Evolutionary conservation across 2,888 invertebrate species (phyloP), one percentile per base, ranked within the genome.

Genomic region (Synergus umbraculus): DNA sequence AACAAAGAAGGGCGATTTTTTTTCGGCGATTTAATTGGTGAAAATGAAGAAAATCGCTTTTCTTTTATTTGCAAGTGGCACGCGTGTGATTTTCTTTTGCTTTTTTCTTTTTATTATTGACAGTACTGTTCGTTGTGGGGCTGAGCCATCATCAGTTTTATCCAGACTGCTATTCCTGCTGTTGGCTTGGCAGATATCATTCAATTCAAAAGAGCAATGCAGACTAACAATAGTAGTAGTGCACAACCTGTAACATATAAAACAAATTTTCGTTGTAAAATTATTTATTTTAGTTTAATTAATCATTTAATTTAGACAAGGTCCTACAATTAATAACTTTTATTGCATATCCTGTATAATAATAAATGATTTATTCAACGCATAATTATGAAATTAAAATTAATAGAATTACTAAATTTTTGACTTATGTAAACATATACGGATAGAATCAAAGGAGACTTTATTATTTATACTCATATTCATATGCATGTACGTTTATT

Each of bases 51-150:
- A 73, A 73, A 73, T 73, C 73, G 54, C 29, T 41, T 54, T 73
- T 49, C 29, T 54, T 41, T 41, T 9, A n/a, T 73, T 54, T 49
- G 37, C 37, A 73, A 54, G 49, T 49, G 73, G 37, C 41, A 73
- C 73, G 54, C 73, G 54, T 37, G 49, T 73, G 73, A 73, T 54
- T 73, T 41, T 37, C 54, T 54, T 49, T 46, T 46, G 49, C 29
- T 46, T 13, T 69, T 66, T 67, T 22, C 44, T 13, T 67, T 13
- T 64, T 41, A 73, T 15, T 73, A 73, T 73, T 73, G 73, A 73
- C 41, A 73, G 73, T 37, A 69, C 49, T 69, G 49, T 73, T 73
- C 54, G 73, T 73, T 73, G 73, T 73, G 73, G 54, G 49, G 73
- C 37, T 73, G 54, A 73, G 54, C 37, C 54, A 54, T 41, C 10